Evolutionary conservation across 1,140 invertebrate species (phyloP), one percentile per base, ranked within the genome.

Genomic region (Eumaeus atala): DNA sequence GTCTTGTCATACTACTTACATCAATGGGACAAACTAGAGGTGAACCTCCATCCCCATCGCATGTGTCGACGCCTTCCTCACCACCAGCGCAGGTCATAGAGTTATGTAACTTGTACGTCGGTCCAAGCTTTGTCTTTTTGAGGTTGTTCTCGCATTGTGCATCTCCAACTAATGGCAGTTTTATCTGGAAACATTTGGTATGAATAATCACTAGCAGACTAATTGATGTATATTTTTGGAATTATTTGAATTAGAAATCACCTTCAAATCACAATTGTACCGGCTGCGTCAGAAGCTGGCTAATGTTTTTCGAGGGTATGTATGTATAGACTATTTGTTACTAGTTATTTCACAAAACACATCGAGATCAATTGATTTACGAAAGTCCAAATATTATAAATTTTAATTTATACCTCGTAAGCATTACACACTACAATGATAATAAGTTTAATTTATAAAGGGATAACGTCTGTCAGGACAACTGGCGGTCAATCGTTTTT

Each of bases 1-100:
- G n/a, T n/a, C 6, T 44, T 44, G 9, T 44, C 3, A 28, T 28
- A n/a, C 5, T n/a, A 50, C 33, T 60, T 35, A 60, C 58, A 16
- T 17, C 17, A 14, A 57, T 34, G 17, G 54, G 53, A 37, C 58
- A 64, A 3, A 64, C 57, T 7, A 64, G 62, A 3, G 58, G 38
- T 0, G 57, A 57, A 2, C 63, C 63, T 0, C 59, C 60, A 36
- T 66, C 64, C 0, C 58, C 55, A 1, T 48, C 16, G n/a, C 60
- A 66, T 1, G 57, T 62, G 48, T 66, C 64, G 0, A 60, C 51
- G 0, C 52, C 44, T 0, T 14, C 17, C 9, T 57, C 48, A 0
- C 63, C 63, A 0, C 63, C 63, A 0, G 59, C 63, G 34, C 63
- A 62, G 1, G 58, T 54, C 7, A 65, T 34, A 0, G 54, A 38